phyloP scores from a whole-genome alignment of 2,113 vertebrate species.

The Lethenteron reissneri region DNA sequence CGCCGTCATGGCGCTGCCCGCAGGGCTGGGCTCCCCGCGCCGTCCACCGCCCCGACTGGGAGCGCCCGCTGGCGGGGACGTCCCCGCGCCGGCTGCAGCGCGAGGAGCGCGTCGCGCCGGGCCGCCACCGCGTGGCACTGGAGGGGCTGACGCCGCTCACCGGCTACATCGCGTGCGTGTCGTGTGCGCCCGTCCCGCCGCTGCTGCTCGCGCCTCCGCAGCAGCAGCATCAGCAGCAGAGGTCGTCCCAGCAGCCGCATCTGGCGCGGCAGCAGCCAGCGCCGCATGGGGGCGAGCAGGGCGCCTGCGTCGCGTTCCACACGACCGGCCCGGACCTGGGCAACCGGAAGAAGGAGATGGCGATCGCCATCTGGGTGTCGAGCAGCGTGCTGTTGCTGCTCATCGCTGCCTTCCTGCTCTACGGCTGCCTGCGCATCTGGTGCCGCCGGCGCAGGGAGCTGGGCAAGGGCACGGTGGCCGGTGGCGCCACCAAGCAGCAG shows the following conservation, averaged over 20 bases:
- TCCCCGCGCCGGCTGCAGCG: conserved; percentile 40
- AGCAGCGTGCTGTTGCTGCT: conserved; percentile 43
- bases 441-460: conserved; percentile 19
- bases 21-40: conserved; percentile 15
- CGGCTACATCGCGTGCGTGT: conserved; percentile 47
- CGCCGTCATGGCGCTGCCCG: no score
- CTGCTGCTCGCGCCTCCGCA: no score
- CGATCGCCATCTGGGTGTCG: conserved; percentile 45
- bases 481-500: no score
- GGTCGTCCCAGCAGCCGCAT: no score
- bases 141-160: conserved; percentile 45
- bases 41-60: conserved; percentile 61
- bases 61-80: conserved; percentile 34
- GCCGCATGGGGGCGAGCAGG: conserved; percentile 35
- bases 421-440: conserved; percentile 34
- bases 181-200: conserved; percentile 18
- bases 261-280: conserved; percentile 22
- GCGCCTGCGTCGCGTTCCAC: conserved; percentile 35
- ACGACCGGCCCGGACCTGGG: conserved; percentile 23
- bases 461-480: no score
- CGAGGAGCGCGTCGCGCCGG: conserved; percentile 44
- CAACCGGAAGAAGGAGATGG: conserved; percentile 34
- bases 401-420: conserved; percentile 33
- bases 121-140: conserved; percentile 32
- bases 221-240: no score